Conservation (phyloP, 2,888 invertebrate genomes). For the Troglohyphantes excavatus region DNA sequence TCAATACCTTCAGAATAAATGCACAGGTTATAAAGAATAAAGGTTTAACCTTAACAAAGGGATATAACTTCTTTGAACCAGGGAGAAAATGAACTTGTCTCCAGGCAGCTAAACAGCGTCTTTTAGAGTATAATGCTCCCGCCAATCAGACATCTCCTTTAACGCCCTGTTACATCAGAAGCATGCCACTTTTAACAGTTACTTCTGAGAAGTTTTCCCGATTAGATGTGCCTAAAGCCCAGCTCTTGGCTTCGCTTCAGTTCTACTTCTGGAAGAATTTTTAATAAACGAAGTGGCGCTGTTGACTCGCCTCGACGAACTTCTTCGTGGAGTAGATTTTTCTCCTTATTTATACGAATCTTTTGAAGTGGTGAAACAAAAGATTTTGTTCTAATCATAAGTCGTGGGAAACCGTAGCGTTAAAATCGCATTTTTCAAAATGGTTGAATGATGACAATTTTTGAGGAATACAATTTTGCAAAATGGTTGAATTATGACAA, state of each 20-base stretch:
- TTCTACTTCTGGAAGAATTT: conserved; percentile 12
- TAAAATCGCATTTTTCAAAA: no score
- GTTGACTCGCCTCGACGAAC: not conserved
- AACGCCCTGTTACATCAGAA: not conserved
- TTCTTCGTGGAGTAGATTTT: not conserved
- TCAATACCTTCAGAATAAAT: no score
- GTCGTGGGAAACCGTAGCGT: not conserved
- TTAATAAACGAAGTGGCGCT: not conserved
- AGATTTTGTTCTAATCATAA: not conserved
- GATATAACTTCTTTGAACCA: not conserved
- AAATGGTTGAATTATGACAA: no score
- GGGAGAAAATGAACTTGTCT: conserved; percentile 32
- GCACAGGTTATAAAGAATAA: not conserved
- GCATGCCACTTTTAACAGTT: not conserved
- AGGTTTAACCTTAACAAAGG: not conserved
- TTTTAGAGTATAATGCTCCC: not conserved
- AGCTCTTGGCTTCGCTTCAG: not conserved
- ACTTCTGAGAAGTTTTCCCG: conserved; percentile 7
- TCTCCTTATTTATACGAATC: not conserved
- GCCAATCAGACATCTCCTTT: not conserved
- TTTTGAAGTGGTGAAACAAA: not conserved
- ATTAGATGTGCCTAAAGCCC: conserved; percentile 3
- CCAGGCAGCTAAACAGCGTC: not conserved
- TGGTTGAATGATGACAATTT: no score
- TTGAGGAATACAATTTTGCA: no score